Conservation (phyloP, 2,797 vertebrate species). For the Acanthurus tractus region DNA sequence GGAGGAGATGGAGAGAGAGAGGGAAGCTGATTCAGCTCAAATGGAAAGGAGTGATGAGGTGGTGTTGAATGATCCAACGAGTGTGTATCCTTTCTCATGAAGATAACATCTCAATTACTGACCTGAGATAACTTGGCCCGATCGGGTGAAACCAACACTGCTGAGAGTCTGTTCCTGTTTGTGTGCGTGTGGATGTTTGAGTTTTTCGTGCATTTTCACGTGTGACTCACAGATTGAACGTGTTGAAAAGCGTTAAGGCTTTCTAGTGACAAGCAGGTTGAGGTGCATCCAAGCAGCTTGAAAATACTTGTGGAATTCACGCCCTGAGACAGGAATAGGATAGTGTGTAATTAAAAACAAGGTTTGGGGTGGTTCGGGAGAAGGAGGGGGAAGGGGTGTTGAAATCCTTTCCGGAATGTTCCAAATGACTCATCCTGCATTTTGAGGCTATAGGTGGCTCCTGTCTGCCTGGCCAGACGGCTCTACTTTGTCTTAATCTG, state of each 20-base stretch:
- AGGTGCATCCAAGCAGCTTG: slow-evolving; percentile 56
- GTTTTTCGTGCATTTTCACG: slow-evolving; percentile 38
- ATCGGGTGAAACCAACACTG: slow-evolving; percentile 52
- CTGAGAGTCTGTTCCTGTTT: slow-evolving; percentile 23
- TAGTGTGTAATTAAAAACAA: slow-evolving; percentile 86
- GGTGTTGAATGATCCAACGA: slow-evolving; percentile 65
- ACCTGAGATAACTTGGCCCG: slow-evolving; percentile 70
- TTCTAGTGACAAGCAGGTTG: slow-evolving; percentile 53
- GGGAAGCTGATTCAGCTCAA: slow-evolving; percentile 70
- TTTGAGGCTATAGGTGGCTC: slow-evolving; percentile 75
- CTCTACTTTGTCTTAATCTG: slow-evolving; percentile 77
- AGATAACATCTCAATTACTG: slow-evolving; percentile 85
- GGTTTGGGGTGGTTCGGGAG: slow-evolving; percentile 15
- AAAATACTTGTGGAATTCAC: slow-evolving; percentile 77
- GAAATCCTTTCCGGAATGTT: slow-evolving; percentile 85
- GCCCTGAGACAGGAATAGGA: slow-evolving; percentile 83
- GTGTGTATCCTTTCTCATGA: slow-evolving; percentile 65
- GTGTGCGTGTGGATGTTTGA: slow-evolving; percentile 17
- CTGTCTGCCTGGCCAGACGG: slow-evolving; percentile 68
- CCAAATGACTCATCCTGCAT: slow-evolving; percentile 78
- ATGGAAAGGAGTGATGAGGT: slow-evolving; percentile 63
- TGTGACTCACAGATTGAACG: slow-evolving; percentile 47
- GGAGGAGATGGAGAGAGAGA: slow-evolving; percentile 17
- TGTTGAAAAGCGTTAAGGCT: slow-evolving; percentile 59
- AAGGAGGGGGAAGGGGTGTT: slow-evolving; percentile 35